Conservation (phyloP, 92 coral and sea anemone genomes). For the Phenganax stokvisi region DNA sequence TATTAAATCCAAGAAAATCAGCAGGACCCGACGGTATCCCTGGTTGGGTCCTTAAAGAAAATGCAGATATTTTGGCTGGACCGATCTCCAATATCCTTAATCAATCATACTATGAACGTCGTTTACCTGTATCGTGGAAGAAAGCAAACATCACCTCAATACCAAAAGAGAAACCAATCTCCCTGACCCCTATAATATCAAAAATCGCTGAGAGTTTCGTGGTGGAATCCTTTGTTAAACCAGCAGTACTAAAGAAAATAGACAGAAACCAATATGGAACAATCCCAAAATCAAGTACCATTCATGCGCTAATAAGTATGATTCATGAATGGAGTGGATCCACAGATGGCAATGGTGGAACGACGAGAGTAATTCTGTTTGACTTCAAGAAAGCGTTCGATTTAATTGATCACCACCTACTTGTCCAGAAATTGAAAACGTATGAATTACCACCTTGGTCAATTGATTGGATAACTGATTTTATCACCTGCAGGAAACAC, state of each 20-base stretch:
- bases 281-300: neutral
- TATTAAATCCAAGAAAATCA: neutral
- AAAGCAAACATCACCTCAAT: too few relatives aligned
- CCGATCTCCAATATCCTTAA: too few relatives aligned
- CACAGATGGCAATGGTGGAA: conserved; percentile 6
- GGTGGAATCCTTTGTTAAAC: too few relatives aligned
- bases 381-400: conserved; percentile 2
- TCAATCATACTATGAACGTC: too few relatives aligned
- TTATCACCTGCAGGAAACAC: neutral
- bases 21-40: neutral
- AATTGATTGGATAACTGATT: conserved; percentile 17
- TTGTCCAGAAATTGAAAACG: conserved; percentile 13
- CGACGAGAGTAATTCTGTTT: neutral
- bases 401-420: conserved; percentile 6
- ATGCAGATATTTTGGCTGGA: too few relatives aligned
- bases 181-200: too few relatives aligned
- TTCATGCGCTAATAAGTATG: neutral
- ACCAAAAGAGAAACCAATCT: conserved; percentile 5
- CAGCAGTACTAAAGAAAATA: too few relatives aligned
- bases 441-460: neutral
- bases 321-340: conserved; percentile 3
- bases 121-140: too few relatives aligned
- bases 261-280: conserved; percentile 7
- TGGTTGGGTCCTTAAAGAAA: too few relatives aligned
- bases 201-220: too few relatives aligned